phyloP scores from a whole-genome alignment of 1,140 invertebrate genomes.

The Drosophila sturtevanti region DNA sequence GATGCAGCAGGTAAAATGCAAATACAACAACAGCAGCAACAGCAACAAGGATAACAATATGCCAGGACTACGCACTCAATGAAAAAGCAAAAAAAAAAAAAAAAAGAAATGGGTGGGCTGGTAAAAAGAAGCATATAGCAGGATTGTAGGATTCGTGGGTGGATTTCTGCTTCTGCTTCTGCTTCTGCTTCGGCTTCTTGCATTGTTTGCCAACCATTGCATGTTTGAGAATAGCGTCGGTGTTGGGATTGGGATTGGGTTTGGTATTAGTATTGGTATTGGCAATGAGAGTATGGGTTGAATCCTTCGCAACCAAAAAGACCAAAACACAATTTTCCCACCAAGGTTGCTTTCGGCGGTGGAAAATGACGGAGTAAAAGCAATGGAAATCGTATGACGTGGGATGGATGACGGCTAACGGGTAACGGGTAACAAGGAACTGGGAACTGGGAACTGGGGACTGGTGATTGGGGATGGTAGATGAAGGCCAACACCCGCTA shows the following conservation, averaged over 20 bases:
- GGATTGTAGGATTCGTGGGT: not conserved
- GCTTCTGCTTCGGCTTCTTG: slow-evolving; percentile 25
- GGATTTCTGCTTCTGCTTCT: slow-evolving; percentile 10
- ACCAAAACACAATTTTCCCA: slow-evolving; percentile 77
- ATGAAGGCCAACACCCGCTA: slow-evolving; percentile 42
- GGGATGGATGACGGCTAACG: no score
- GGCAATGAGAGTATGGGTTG: not conserved
- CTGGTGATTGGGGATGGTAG: not conserved
- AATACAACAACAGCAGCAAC: slow-evolving; percentile 55
- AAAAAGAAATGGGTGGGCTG: no score
- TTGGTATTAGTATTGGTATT: no score
- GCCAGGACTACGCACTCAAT: slow-evolving; percentile 37
- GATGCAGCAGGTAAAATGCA: slow-evolving; percentile 77
- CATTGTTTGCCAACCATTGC: slow-evolving; percentile 66
- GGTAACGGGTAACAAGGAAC: not conserved
- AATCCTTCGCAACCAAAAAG: slow-evolving; percentile 75
- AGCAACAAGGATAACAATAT: slow-evolving; percentile 52
- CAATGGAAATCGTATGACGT: no score
- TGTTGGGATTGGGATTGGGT: slow-evolving; percentile 13
- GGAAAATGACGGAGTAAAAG: not conserved
- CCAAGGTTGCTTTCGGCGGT: slow-evolving; percentile 29
- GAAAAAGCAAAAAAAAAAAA: not conserved
- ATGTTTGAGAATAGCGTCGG: slow-evolving; percentile 38
- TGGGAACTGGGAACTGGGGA: no score
- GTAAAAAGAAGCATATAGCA: not conserved